Conservation (phyloP, 2,113 vertebrate species). For the Rhea pennata region DNA sequence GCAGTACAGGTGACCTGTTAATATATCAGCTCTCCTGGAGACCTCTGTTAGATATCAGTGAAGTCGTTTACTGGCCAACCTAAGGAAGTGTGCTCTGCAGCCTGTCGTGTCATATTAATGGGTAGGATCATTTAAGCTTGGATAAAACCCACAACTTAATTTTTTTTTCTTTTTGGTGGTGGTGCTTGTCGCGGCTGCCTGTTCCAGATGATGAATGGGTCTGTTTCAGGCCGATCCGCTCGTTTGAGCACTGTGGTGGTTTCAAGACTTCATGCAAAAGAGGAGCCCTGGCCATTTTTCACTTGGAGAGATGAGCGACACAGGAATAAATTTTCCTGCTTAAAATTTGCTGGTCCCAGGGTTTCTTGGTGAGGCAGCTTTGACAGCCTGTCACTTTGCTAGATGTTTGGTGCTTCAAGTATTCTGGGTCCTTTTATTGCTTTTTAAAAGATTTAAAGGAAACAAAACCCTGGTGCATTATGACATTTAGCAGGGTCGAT, state of each 20-base stretch:
- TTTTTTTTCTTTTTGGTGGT: neutral
- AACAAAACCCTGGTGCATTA: slow-evolving; percentile 42
- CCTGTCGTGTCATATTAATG: slow-evolving; percentile 38
- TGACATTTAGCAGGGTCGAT: slow-evolving; percentile 38
- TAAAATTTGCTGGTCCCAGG: slow-evolving; percentile 70
- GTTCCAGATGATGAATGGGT: slow-evolving; percentile 67
- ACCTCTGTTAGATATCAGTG: neutral
- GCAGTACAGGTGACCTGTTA: neutral
- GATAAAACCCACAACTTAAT: slow-evolving; percentile 65
- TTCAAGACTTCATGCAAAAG: slow-evolving; percentile 62
- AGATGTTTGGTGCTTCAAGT: slow-evolving; percentile 34
- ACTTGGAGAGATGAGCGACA: slow-evolving; percentile 55
- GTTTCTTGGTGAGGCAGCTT: slow-evolving; percentile 51
- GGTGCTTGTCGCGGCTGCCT: slow-evolving; percentile 25
- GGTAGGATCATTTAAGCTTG: slow-evolving; percentile 37
- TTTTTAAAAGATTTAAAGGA: slow-evolving; percentile 68
- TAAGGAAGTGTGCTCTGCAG: neutral
- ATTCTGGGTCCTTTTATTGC: slow-evolving; percentile 60
- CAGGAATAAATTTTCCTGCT: slow-evolving; percentile 67
- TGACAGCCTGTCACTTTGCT: slow-evolving; percentile 67
- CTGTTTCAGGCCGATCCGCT: slow-evolving; percentile 68
- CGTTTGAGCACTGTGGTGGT: slow-evolving; percentile 57
- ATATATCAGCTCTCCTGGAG: neutral
- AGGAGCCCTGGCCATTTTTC: slow-evolving; percentile 69
- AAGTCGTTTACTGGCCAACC: neutral